Percentiles rank a stretch among this genome's conserved stretches.
These are phyloP conservation scores for Phyllotreta cruciferae DNA, from an alignment of 2,888 invertebrate species.

Conservation along the genomic window DNA sequence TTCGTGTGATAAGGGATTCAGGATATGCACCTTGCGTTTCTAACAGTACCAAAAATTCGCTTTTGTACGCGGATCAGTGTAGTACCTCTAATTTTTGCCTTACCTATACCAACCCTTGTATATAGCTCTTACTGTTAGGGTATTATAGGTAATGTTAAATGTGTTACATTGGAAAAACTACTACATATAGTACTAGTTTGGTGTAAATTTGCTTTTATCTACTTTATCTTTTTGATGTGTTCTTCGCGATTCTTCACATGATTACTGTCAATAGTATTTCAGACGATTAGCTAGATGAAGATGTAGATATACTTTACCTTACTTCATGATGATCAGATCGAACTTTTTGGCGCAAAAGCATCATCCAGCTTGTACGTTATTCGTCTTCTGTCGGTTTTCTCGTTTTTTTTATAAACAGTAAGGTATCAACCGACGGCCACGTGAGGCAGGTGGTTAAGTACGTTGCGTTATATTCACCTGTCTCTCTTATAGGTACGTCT, in stretches of 20 bases:
- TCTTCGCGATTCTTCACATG: too few species aligned
- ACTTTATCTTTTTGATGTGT: too few species aligned
- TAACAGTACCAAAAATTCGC: constrained; percentile 14
- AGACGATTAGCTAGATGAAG: too few species aligned
- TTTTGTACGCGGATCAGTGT: not conserved
- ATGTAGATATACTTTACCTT: not conserved
- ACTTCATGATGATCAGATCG: too few species aligned
- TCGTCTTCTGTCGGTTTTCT: not conserved
- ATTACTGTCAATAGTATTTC: too few species aligned
- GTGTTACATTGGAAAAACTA: too few species aligned
- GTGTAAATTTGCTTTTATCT: too few species aligned
- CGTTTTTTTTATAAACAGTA: constrained; percentile 1
- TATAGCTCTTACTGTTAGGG: too few species aligned
- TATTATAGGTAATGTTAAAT: too few species aligned
- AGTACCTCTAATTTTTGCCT: not conserved
- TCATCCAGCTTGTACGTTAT: not conserved
- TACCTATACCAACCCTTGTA: not conserved
- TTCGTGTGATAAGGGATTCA: not conserved
- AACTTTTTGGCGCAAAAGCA: too few species aligned
- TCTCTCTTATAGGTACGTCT: constrained; percentile 38
- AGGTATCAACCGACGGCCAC: constrained; percentile 12
- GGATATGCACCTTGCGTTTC: constrained; percentile 16
- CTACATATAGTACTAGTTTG: too few species aligned
- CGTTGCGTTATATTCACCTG: constrained; percentile 43
- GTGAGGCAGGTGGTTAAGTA: constrained; percentile 9